These are phyloP conservation scores for Petrolisthes manimaculis DNA, from an alignment of 2,888 invertebrate species.

Conservation along the genomic window DNA sequence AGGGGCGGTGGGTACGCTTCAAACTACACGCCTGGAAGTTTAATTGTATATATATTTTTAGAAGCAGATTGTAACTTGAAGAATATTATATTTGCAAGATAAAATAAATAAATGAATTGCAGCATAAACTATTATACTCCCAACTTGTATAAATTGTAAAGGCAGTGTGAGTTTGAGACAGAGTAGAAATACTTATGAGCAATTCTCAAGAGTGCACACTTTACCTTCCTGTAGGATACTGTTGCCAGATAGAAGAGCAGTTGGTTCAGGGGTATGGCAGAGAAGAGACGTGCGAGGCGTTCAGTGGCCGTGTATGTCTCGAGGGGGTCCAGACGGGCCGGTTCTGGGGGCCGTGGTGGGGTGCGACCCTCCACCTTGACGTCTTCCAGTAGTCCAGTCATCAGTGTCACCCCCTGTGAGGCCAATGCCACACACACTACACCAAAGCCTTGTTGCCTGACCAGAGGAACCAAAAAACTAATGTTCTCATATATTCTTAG, in stretches of 20 bases:
- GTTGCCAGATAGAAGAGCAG: constrained; percentile 89
- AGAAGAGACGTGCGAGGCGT: constrained; percentile 79
- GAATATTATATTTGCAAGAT: neutral
- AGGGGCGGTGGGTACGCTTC: constrained; percentile 84
- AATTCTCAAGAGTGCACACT: neutral
- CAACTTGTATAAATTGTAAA: too few species aligned
- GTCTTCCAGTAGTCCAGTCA: constrained; percentile 81
- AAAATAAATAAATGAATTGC: too few species aligned
- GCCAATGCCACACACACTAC: constrained; percentile 91
- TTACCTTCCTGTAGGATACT: constrained; percentile 86
- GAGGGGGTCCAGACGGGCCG: constrained; percentile 77
- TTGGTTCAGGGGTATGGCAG: constrained; percentile 82
- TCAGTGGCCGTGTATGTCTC: constrained; percentile 79
- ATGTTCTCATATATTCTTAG: too few species aligned
- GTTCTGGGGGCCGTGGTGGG: constrained; percentile 68
- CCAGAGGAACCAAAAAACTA: too few species aligned
- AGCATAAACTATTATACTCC: too few species aligned
- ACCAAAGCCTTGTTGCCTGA: constrained; percentile 86
- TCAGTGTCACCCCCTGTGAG: constrained; percentile 83
- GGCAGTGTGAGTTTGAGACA: too few species aligned
- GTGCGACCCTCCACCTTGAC: constrained; percentile 77
- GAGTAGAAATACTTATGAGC: neutral
- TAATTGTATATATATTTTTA: too few species aligned
- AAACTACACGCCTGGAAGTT: constrained; percentile 79
- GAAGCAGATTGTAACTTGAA: neutral